Evolutionary conservation across 1,140 invertebrate genomes (phyloP).

Genomic region (Battus philenor): DNA sequence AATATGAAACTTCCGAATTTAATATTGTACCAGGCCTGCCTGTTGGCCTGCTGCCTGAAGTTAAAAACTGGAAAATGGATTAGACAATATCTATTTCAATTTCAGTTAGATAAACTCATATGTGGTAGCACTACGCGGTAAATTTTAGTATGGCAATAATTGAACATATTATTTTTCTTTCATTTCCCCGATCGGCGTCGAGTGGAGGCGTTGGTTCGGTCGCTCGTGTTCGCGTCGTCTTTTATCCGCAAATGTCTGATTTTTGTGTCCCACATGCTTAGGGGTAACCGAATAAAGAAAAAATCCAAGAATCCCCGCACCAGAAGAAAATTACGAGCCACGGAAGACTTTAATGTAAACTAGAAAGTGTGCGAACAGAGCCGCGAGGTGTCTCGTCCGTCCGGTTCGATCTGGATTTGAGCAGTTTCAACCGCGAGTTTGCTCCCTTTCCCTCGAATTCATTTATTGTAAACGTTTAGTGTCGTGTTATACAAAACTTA

Average conservation of each 20-base stretch:
- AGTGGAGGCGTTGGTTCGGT: slow-evolving; percentile 51
- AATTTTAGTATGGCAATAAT: slow-evolving; percentile 23
- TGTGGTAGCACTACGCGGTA: slow-evolving; percentile 13
- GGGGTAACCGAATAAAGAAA: slow-evolving; percentile 68
- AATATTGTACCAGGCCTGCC: no score
- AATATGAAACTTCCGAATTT: no score
- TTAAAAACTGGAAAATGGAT: no score
- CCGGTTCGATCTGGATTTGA: slow-evolving; percentile 71
- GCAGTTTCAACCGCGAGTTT: slow-evolving; percentile 54
- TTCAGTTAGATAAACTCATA: no score
- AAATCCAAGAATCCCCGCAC: slow-evolving; percentile 70
- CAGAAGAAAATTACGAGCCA: slow-evolving; percentile 64
- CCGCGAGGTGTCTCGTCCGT: slow-evolving; percentile 59
- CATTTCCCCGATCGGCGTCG: slow-evolving; percentile 56
- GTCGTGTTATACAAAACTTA: slow-evolving; percentile 48
- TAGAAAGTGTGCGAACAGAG: slow-evolving; percentile 65
- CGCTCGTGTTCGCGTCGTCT: slow-evolving; percentile 67
- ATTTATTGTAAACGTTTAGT: slow-evolving; percentile 51
- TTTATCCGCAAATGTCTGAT: slow-evolving; percentile 67
- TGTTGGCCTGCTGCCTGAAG: no score
- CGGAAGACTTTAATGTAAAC: slow-evolving; percentile 61
- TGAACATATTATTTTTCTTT: slow-evolving; percentile 41
- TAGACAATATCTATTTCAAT: no score
- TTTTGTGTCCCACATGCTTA: slow-evolving; percentile 71
- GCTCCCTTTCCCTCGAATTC: slow-evolving; percentile 49